phyloP scores from a whole-genome alignment of 2,113 vertebrate genomes.

The Amazona guildingii region DNA sequence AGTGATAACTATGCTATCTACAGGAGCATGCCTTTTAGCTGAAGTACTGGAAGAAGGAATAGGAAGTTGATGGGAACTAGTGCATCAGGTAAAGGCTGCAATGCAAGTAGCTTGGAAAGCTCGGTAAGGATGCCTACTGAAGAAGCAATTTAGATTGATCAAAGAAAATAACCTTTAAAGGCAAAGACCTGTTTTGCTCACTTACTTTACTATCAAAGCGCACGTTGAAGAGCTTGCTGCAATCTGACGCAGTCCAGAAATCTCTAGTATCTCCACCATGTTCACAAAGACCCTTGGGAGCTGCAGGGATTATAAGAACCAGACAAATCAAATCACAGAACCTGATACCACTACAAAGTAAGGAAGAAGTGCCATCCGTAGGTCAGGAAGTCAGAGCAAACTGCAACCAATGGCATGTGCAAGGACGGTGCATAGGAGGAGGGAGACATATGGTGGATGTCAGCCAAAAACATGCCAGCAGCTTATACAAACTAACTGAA shows the following conservation, averaged over 20 bases:
- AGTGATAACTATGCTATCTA: not conserved
- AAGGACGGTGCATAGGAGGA: not conserved
- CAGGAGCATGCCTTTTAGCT: not conserved
- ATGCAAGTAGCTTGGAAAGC: not conserved
- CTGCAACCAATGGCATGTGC: not conserved
- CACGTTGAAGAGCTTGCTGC: slow-evolving; percentile 74
- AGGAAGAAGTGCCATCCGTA: not conserved
- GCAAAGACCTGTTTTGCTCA: not conserved
- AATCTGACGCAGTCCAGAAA: slow-evolving; percentile 78
- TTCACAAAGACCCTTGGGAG: slow-evolving; percentile 87
- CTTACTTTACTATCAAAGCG: slow-evolving; percentile 74
- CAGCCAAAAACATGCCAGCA: not conserved
- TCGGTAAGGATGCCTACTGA: not conserved
- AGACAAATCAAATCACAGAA: slow-evolving; percentile 38
- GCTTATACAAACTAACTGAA: not conserved
- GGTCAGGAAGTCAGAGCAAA: slow-evolving; percentile 7
- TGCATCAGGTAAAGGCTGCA: not conserved
- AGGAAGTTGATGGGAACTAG: not conserved
- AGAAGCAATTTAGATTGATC: not conserved
- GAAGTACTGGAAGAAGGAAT: not conserved
- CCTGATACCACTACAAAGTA: slow-evolving; percentile 21
- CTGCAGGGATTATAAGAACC: slow-evolving; percentile 69
- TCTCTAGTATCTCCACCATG: slow-evolving; percentile 82
- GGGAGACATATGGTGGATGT: not conserved
- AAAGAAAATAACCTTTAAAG: not conserved